These are phyloP conservation scores for Oreochromis spilurus DNA, from an alignment of 2,113 vertebrate genomes.

Conservation along the genomic window DNA sequence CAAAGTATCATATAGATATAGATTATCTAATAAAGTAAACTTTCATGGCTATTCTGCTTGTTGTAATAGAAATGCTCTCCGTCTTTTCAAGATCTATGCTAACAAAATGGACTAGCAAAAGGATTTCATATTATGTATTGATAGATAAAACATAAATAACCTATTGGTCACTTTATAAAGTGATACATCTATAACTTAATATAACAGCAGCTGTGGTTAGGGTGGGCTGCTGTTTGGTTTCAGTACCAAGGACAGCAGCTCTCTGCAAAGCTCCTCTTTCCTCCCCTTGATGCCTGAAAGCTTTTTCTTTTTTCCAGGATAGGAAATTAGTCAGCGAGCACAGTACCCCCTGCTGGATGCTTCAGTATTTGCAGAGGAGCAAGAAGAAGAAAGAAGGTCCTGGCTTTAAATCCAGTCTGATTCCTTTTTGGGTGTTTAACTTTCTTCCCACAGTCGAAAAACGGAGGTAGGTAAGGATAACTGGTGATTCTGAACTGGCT, in stretches of 20 bases:
- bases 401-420: background rate
- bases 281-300: constrained; percentile 1
- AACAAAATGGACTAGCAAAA: background rate
- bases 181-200: background rate
- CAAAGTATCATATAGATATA: background rate
- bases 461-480: background rate
- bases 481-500: background rate
- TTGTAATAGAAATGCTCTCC: background rate
- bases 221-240: constrained; percentile 63
- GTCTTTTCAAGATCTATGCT: background rate
- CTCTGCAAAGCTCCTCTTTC: constrained; percentile 12
- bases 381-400: background rate
- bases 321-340: background rate
- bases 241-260: constrained; percentile 78
- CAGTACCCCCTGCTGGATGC: constrained; percentile 45
- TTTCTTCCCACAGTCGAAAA: background rate
- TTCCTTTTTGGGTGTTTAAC: background rate
- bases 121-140: background rate
- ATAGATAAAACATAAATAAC: background rate
- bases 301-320: background rate
- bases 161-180: background rate
- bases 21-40: background rate
- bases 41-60: background rate
- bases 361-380: background rate
- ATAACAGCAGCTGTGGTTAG: constrained; percentile 31